Conservation (phyloP, 1,140 invertebrate species). For the Drosophila setifemur region DNA sequence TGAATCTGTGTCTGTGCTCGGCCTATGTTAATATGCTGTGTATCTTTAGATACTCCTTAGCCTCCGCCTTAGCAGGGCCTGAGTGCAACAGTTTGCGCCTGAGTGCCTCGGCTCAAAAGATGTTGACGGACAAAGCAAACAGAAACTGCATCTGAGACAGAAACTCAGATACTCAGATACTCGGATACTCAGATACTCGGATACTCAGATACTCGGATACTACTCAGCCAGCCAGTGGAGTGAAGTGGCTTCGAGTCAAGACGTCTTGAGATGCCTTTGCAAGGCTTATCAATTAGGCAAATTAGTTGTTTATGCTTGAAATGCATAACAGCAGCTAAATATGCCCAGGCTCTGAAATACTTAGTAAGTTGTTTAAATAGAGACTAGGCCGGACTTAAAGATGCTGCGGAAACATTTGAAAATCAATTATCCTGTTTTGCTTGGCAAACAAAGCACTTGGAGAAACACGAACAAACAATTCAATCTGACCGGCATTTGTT, state of each 20-base stretch:
- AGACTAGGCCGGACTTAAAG: constrained; percentile 26
- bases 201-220: constrained; percentile 1
- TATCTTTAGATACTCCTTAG: neutral
- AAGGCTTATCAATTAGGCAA: constrained; percentile 74
- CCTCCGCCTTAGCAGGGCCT: constrained; percentile 22
- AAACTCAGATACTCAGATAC: constrained; percentile 3
- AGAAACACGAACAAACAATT: too few species aligned
- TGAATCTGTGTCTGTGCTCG: neutral
- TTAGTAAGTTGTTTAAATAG: constrained; percentile 33
- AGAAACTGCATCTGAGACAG: constrained; percentile 18
- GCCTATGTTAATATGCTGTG: neutral
- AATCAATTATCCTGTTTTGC: constrained; percentile 45
- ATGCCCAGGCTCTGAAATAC: constrained; percentile 19
- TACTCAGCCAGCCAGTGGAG: neutral
- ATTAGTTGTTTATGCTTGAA: constrained; percentile 58
- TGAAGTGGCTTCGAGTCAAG: constrained; percentile 23
- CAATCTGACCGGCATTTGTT: too few species aligned
- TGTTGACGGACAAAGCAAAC: constrained; percentile 68
- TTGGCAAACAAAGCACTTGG: neutral
- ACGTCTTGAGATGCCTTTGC: constrained; percentile 54
- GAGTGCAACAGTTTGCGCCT: constrained; percentile 58
- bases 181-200: too few species aligned
- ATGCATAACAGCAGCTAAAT: constrained; percentile 35
- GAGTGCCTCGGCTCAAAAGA: constrained; percentile 63
- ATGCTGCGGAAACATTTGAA: constrained; percentile 44